Base-by-base conservation (phyloP, 2,888 invertebrate species). In the Gastrophysa polygoni region DNA sequence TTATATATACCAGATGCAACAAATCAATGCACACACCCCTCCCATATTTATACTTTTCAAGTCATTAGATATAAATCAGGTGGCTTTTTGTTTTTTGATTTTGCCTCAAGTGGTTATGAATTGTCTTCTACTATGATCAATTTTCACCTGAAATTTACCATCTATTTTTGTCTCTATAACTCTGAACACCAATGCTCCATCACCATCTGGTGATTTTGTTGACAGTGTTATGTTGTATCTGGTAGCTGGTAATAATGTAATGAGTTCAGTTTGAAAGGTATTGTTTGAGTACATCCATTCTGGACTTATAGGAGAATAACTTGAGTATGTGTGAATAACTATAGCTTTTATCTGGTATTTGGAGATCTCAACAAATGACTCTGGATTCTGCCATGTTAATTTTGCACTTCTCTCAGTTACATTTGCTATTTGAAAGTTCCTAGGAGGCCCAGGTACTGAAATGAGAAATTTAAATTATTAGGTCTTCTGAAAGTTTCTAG, bases 201-300 rank as follows among this genome's bases (percentile, higher is more conserved):
- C 82, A 11, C 84, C 88, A 68, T 85, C 82, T 64, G 77, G 83
- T 78, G 88, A 89, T 20, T 85, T 82, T 0, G 93, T 91, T 21
- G 84, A 83, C 1, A 95, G 85, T 34, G 89, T 88, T 20, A 95
- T 83, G 68, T 89, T 89, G 77, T 95, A 95, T 59, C 83, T 83
- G 0, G 91, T 89, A 0, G 91, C 93, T 0, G 94, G 90, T 66
- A 89, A 86, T 1, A 95, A 78, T 73, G 86, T 87, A 14, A 86
- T 82, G 14, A 89, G 78, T 73, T 87, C 86, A 32, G 85, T 84
- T 64, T 83, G 82, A 17, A 83, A 82, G 48, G 87, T 88, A 50
- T 82, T 83, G 74, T 86, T 88, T 11, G 86, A 84, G 24, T 88
- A 86, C 64, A 83, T 83, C 85, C 87, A 89, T 61, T 85, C 85